These are phyloP conservation scores for Apomyelois bistriatella DNA, from an alignment of 2,888 invertebrate genomes.

Conservation along the genomic window DNA sequence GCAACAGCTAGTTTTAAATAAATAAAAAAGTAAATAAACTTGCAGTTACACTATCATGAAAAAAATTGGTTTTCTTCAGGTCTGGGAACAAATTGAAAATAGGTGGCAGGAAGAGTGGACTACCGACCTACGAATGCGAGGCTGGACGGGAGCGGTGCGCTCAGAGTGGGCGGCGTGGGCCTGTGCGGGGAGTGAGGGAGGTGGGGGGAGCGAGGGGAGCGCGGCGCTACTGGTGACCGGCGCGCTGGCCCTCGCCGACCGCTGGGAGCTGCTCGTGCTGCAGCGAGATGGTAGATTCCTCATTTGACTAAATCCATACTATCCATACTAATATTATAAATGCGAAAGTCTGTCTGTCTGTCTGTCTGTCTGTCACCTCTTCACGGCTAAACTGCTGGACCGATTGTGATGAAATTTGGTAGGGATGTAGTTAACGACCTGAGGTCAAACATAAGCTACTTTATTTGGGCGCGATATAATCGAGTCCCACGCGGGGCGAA, in stretches of 20 bases:
- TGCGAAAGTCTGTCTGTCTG: too few species aligned
- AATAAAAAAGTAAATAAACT: neutral
- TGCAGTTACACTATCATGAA: too few species aligned
- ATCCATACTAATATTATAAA: too few species aligned
- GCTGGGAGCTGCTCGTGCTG: slow-evolving; percentile 52
- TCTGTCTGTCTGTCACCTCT: too few species aligned
- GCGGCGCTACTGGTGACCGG: slow-evolving; percentile 50
- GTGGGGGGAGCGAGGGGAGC: neutral
- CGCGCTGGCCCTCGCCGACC: slow-evolving; percentile 41
- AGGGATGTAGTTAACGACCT: too few species aligned
- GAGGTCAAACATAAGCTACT: too few species aligned
- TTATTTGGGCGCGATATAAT: too few species aligned
- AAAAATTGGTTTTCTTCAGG: slow-evolving; percentile 3
- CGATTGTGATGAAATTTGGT: too few species aligned
- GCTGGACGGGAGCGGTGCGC: slow-evolving; percentile 34
- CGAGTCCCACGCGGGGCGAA: too few species aligned
- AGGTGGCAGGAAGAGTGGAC: slow-evolving; percentile 23
- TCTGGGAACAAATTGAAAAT: slow-evolving; percentile 21
- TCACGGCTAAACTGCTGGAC: too few species aligned
- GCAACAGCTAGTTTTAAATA: neutral
- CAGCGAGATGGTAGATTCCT: slow-evolving; percentile 28
- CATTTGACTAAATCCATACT: too few species aligned
- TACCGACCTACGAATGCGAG: slow-evolving; percentile 27
- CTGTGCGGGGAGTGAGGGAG: neutral
- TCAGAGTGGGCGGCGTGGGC: slow-evolving; percentile 23